Conservation (phyloP, 1,140 invertebrate species). For the Steinernema feltiae region DNA sequence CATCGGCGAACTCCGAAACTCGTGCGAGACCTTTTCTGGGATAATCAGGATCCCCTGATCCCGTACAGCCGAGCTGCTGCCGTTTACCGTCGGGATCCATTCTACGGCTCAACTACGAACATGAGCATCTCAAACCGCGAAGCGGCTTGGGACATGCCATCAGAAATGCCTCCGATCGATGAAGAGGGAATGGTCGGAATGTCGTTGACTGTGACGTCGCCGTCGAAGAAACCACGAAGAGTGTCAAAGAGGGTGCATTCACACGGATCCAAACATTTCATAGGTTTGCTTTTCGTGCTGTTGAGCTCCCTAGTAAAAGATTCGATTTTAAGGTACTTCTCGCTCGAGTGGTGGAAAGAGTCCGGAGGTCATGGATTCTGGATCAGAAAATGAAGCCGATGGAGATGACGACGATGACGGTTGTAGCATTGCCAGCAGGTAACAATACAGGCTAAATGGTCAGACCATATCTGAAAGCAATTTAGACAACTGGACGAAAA, state of each 20-base stretch:
- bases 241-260: background rate
- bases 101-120: conserved; percentile 34
- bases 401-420: background rate
- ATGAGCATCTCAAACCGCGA: conserved; percentile 36
- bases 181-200: conserved; percentile 27
- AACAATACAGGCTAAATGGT: background rate
- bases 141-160: conserved; percentile 37
- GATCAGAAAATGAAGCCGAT: background rate
- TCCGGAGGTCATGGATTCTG: background rate
- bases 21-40: conserved; percentile 28
- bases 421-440: background rate
- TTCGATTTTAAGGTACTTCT: background rate
- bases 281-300: background rate
- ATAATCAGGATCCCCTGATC: conserved; percentile 29
- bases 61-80: conserved; percentile 35
- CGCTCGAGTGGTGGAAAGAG: background rate
- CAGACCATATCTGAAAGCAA: background rate
- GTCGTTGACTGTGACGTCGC: background rate
- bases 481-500: conserved; percentile 22
- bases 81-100: conserved; percentile 29
- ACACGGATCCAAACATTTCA: background rate
- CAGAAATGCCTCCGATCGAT: conserved; percentile 32
- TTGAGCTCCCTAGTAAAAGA: background rate
- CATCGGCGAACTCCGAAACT: conserved; percentile 30
- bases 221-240: background rate